Conservation (phyloP, 2,113 vertebrate species). For the Syrrhaptes paradoxus region DNA sequence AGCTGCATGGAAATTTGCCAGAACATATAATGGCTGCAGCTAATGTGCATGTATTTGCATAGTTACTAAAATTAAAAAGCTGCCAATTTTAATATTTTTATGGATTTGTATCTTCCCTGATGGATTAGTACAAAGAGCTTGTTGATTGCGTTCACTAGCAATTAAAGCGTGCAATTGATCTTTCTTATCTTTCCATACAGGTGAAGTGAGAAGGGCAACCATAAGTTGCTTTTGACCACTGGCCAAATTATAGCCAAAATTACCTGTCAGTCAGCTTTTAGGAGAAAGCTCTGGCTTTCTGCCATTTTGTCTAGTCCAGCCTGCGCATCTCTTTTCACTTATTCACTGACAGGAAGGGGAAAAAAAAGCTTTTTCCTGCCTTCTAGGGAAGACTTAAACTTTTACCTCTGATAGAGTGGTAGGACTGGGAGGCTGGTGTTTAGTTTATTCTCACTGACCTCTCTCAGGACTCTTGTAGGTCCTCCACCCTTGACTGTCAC, state of each 20-base stretch:
- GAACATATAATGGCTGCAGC: not conserved
- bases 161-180: not conserved
- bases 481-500: not conserved
- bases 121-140: conserved; percentile 24
- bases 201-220: not conserved
- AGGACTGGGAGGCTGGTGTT: not conserved
- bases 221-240: not conserved
- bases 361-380: not conserved
- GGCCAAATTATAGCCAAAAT: not conserved
- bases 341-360: not conserved
- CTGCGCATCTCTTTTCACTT: not conserved
- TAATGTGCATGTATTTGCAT: not conserved
- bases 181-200: conserved; percentile 5
- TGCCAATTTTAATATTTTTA: not conserved
- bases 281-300: not conserved
- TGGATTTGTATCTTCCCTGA: not conserved
- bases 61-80: conserved; percentile 19
- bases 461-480: not conserved
- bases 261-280: conserved; percentile 2
- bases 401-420: not conserved
- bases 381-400: not conserved
- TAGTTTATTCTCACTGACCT: not conserved
- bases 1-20: not conserved
- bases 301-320: not conserved
- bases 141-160: conserved; percentile 39